phyloP scores from a whole-genome alignment of 2,113 vertebrate genomes.

The Regulus satrapa region DNA sequence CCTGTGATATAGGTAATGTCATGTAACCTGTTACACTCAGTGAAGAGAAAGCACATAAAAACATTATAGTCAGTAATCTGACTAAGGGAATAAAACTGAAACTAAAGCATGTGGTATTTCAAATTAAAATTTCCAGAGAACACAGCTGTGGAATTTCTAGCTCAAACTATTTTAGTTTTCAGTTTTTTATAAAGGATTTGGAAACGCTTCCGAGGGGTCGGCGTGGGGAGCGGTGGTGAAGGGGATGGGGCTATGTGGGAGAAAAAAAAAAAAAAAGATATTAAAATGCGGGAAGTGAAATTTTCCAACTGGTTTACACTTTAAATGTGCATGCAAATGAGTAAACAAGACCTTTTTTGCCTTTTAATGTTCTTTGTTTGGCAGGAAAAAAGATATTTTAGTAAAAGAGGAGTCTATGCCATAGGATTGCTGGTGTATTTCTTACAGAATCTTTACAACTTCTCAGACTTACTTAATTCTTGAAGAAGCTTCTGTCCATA shows the following conservation, averaged over 20 bases:
- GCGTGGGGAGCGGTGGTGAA: rapidly evolving
- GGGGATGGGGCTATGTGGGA: rapidly evolving
- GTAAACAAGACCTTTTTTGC: background rate
- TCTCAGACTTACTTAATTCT: background rate
- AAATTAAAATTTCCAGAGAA: background rate
- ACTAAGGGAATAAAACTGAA: background rate
- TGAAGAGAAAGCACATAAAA: background rate
- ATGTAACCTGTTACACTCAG: background rate
- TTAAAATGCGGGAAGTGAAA: background rate
- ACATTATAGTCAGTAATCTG: background rate
- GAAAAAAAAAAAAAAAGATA: background rate
- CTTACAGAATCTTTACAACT: background rate
- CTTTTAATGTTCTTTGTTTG: background rate
- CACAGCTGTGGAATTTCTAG: background rate
- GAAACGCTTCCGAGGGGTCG: background rate
- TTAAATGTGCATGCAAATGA: background rate
- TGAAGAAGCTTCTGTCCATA: background rate
- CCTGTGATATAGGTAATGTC: background rate
- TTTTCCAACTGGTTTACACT: background rate
- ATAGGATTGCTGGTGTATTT: background rate
- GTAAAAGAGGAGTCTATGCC: background rate
- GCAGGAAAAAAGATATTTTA: background rate
- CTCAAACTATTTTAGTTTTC: background rate
- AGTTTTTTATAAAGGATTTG: background rate
- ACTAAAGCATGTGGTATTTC: background rate